Conservation (phyloP, 2,888 invertebrate genomes). For the Actias luna region DNA sequence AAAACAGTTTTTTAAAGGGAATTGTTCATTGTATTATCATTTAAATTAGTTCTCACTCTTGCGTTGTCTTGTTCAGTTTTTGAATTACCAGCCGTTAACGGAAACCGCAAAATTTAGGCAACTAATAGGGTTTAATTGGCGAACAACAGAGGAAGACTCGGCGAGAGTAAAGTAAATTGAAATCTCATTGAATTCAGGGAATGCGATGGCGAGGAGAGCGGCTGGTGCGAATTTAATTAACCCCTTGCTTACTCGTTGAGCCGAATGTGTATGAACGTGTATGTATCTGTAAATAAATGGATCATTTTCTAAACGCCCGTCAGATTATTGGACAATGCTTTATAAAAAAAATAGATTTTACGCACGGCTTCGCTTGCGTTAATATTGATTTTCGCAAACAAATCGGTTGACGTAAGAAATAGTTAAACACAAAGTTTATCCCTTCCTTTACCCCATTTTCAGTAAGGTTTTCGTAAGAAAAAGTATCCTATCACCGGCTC, state of each 20-base stretch:
- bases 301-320: background rate
- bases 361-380: too few relatives aligned
- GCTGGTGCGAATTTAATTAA: slow-evolving; percentile 81
- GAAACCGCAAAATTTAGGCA: slow-evolving; percentile 38
- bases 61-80: background rate
- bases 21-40: background rate
- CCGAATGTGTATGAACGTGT: slow-evolving; percentile 46
- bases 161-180: slow-evolving; percentile 77
- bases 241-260: slow-evolving; percentile 74
- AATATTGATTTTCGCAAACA: too few relatives aligned
- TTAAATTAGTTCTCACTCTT: background rate
- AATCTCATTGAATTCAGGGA: slow-evolving; percentile 80
- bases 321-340: background rate
- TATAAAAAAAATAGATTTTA: too few relatives aligned
- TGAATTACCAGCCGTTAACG: background rate
- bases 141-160: slow-evolving; percentile 56
- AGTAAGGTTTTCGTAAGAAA: too few relatives aligned
- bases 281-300: slow-evolving; percentile 30
- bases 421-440: too few relatives aligned
- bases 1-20: background rate
- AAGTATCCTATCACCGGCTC: too few relatives aligned
- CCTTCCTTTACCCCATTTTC: too few relatives aligned
- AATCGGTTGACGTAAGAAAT: too few relatives aligned
- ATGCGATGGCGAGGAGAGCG: slow-evolving; percentile 73
- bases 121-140: slow-evolving; percentile 58